Conservation (phyloP, 2,888 invertebrate genomes). For the Bombylius major region DNA sequence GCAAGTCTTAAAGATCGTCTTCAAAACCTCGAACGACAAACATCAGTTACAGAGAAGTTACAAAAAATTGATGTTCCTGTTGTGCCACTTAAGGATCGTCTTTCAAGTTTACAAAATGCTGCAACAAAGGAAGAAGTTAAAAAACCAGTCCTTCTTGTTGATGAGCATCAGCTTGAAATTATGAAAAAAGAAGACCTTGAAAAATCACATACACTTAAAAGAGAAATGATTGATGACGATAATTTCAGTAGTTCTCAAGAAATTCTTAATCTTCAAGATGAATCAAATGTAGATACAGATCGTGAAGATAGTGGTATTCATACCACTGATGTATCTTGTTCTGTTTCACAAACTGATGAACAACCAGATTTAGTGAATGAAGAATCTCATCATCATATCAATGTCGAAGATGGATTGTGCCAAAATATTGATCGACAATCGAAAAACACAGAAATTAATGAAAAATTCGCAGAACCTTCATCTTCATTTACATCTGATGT, state of each 20-base stretch:
- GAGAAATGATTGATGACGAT: constrained; percentile 8
- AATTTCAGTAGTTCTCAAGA: constrained; percentile 11
- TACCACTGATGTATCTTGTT: constrained; percentile 65
- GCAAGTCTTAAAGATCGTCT: constrained; percentile 51
- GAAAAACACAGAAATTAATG: background rate
- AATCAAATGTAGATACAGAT: constrained; percentile 42
- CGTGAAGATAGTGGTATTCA: constrained; percentile 55
- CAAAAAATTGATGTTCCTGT: constrained; percentile 25
- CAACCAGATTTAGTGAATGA: constrained; percentile 42
- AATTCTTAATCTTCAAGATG: constrained; percentile 12
- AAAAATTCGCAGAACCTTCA: background rate
- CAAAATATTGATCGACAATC: background rate
- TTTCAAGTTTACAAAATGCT: constrained; percentile 33
- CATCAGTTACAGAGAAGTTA: constrained; percentile 21
- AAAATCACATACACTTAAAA: constrained; percentile 12
- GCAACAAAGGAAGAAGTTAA: constrained; percentile 32
- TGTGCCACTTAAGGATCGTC: constrained; percentile 33
- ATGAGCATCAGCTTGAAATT: constrained; percentile 40
- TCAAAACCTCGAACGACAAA: constrained; percentile 45
- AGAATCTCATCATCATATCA: constrained; percentile 11
- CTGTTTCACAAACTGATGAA: constrained; percentile 60
- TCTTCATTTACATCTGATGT: constrained; percentile 3
- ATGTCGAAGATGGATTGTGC: constrained; percentile 1
- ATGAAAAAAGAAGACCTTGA: constrained; percentile 35
- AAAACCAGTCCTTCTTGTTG: constrained; percentile 29